Evolutionary conservation across 2,113 vertebrate species (phyloP).

Genomic region (Chamaea fasciata): DNA sequence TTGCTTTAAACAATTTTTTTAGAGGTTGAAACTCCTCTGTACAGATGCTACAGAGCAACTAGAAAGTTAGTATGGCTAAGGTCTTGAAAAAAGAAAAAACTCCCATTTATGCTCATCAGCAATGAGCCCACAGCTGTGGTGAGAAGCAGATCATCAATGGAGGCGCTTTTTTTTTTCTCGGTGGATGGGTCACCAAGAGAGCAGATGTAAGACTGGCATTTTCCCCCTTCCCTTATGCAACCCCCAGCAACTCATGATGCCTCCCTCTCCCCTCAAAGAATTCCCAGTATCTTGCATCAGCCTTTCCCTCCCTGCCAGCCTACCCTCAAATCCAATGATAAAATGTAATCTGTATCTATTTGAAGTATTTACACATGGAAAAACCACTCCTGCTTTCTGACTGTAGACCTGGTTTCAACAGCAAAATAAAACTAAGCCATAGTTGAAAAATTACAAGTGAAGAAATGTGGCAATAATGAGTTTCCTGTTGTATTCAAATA

Average conservation of each 20-base stretch:
- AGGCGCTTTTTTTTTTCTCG: neutral
- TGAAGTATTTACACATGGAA: neutral
- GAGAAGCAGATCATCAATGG: neutral
- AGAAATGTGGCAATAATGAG: neutral
- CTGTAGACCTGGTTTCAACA: neutral
- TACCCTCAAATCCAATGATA: neutral
- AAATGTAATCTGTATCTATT: neutral
- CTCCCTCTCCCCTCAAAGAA: neutral
- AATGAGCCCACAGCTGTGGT: neutral
- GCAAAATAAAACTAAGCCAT: neutral
- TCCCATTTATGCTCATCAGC: rapidly evolving
- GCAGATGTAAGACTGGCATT: neutral
- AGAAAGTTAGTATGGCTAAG: neutral
- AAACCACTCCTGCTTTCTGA: neutral
- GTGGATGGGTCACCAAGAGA: neutral
- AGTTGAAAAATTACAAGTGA: neutral
- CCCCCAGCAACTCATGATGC: neutral
- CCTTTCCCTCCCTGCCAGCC: neutral
- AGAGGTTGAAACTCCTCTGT: neutral
- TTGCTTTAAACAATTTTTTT: neutral
- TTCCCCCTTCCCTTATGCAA: rapidly evolving
- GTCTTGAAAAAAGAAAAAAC: neutral
- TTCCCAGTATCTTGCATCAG: neutral
- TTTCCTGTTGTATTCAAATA: neutral
- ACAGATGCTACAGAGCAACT: neutral